Base-by-base conservation (phyloP, 2,797 vertebrate species). In the Fundulus diaphanus region DNA sequence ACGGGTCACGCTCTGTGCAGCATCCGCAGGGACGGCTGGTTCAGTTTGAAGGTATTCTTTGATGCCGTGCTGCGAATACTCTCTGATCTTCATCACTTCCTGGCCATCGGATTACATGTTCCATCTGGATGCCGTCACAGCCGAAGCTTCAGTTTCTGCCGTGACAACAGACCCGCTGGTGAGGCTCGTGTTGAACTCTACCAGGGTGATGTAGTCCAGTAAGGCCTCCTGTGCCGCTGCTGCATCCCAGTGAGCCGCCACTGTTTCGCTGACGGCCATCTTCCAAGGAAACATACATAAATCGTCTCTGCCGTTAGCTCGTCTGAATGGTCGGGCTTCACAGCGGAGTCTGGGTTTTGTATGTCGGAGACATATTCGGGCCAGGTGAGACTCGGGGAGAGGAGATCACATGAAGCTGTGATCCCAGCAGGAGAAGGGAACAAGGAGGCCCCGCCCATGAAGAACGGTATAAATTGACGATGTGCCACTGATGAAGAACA, bases 71-170 rank as follows among this genome's bases (percentile, higher is more conserved):
- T 48, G 37, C 15, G 57, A 63, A 27, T 72, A 54, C 49, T 68
- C 56, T n/a, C 42, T 80, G 20, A 68, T 88, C 70, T 42, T 42
- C 27, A 78, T 85, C 80, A 49, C 81, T 68, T 85, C 74, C 83
- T 79, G 77, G 73, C 65, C 33, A 1, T 35, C 54, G 31, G 56
- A 68, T 68, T 3, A 77, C 73, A 68, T 85, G 40, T 80, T 87
- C 75, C 86, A 82, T 90, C 84, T 90, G 89, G 79, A 82, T 67
- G 77, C 67, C 82, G 72, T 92, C 88, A 81, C 57, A 8, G 44
- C 2, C 1, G 1, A 27, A 82, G 87, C 84, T 91, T 87, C 82
- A 56, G 85, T 69, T 73, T 79, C 87, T 80, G 77, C 84, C 65
- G 69, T 71, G 81, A 78, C 74, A 66, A 54, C 69, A 69, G 72